These are phyloP conservation scores for Ectemnius cavifrons DNA, from an alignment of 2,888 invertebrate genomes.

Conservation along the genomic window DNA sequence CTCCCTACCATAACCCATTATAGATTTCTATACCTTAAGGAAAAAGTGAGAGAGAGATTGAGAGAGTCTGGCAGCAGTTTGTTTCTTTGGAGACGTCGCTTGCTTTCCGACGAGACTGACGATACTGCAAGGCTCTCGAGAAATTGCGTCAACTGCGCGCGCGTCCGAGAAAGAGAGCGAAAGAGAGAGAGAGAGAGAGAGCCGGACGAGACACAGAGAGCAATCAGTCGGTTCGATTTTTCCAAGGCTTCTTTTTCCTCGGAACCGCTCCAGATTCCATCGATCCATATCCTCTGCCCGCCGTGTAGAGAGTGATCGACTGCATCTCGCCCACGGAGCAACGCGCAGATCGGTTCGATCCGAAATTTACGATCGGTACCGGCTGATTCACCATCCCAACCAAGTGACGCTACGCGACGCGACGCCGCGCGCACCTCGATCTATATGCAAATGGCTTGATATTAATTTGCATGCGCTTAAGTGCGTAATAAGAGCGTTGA, in stretches of 20 bases:
- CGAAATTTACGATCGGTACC: conserved; percentile 44
- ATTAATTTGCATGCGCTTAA: conserved; percentile 63
- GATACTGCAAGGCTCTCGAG: neutral
- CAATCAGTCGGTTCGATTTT: neutral
- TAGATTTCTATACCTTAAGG: neutral
- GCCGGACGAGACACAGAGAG: neutral
- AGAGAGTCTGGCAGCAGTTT: too few species aligned
- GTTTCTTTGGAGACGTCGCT: too few species aligned
- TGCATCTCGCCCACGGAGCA: neutral
- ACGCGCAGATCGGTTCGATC: conserved; percentile 38
- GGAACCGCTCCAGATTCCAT: neutral
- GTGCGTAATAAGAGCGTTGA: conserved; percentile 51
- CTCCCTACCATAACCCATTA: too few species aligned
- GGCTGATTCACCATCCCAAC: conserved; percentile 38
- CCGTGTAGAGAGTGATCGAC: too few species aligned
- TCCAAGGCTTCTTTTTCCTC: conserved; percentile 3
- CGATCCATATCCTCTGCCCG: neutral
- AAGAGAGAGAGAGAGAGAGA: neutral
- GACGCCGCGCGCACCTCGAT: conserved; percentile 50
- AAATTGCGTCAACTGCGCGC: neutral
- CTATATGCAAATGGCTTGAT: conserved; percentile 61
- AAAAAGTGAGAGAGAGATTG: too few species aligned
- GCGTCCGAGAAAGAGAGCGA: neutral
- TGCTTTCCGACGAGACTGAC: too few species aligned
- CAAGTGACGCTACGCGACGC: conserved; percentile 21